Conservation (phyloP, 1,140 invertebrate genomes). For the Cyclargus thomasi region DNA sequence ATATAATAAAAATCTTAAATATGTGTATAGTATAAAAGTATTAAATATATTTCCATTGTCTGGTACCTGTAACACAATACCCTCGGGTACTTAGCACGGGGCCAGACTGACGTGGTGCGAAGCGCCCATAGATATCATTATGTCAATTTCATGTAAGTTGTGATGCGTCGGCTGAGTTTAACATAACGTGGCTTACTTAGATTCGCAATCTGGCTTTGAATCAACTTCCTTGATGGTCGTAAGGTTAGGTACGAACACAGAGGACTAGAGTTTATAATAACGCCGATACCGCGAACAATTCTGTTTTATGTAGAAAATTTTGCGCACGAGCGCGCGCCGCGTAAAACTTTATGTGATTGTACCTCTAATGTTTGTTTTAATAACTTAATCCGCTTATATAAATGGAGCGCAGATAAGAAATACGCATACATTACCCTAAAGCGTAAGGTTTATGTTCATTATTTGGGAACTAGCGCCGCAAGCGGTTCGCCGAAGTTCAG, state of each 20-base stretch:
- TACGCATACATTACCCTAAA: conserved; percentile 14
- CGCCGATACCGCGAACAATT: neutral
- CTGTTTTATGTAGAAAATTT: neutral
- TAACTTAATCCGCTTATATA: neutral
- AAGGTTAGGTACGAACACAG: neutral
- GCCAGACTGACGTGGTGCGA: too few species aligned
- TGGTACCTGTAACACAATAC: too few species aligned
- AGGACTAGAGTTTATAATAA: neutral
- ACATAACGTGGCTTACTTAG: too few species aligned
- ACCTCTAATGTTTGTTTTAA: neutral
- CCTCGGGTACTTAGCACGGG: too few species aligned
- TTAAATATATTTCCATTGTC: too few species aligned
- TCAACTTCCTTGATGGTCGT: too few species aligned
- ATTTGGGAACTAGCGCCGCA: conserved; percentile 25
- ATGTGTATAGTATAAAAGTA: too few species aligned
- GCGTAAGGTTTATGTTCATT: conserved; percentile 14
- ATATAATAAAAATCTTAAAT: too few species aligned
- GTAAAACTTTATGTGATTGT: neutral
- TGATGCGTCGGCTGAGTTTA: too few species aligned
- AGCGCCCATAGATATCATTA: too few species aligned
- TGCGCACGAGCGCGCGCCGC: neutral
- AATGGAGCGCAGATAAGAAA: conserved; percentile 6
- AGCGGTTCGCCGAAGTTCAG: conserved; percentile 33
- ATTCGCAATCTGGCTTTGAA: too few species aligned
- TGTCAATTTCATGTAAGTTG: too few species aligned